A percentile compares a stretch with the other conserved stretches of the same genome.
Conservation (phyloP, 2,797 vertebrate genomes). For the Molothrus aeneus region DNA sequence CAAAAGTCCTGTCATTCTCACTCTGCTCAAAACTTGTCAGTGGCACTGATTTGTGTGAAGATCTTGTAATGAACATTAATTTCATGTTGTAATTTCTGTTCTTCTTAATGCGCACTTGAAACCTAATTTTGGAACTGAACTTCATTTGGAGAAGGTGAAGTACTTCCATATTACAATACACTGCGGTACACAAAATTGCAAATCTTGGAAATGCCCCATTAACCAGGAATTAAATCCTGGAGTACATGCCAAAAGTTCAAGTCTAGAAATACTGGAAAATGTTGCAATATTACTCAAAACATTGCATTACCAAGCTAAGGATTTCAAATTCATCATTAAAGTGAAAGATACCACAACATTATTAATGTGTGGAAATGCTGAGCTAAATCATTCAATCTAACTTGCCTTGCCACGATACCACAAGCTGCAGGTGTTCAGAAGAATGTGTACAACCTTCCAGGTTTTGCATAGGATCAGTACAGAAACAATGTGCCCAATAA, state of each 20-base stretch:
- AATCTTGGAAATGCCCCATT: not conserved
- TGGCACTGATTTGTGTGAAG: not conserved
- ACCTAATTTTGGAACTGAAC: not conserved
- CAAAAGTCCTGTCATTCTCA: not conserved
- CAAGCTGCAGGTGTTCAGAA: not conserved
- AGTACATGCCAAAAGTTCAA: not conserved
- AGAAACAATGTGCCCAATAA: not conserved
- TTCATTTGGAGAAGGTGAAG: not conserved
- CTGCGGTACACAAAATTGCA: not conserved
- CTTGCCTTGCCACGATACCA: not conserved
- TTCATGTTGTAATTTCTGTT: not conserved
- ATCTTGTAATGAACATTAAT: not conserved
- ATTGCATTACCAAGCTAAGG: not conserved
- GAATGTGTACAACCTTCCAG: not conserved
- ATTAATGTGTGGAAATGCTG: not conserved
- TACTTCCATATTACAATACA: not conserved
- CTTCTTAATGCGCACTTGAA: not conserved
- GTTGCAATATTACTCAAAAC: not conserved
- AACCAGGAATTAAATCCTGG: not conserved
- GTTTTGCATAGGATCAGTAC: not conserved
- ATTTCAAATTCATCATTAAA: not conserved
- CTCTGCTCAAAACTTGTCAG: not conserved
- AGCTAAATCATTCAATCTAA: not conserved
- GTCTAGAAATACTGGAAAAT: not conserved
- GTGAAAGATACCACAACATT: not conserved